Evolutionary conservation across 1,140 invertebrate genomes (phyloP).

Genomic region (Lepidurus packardi): DNA sequence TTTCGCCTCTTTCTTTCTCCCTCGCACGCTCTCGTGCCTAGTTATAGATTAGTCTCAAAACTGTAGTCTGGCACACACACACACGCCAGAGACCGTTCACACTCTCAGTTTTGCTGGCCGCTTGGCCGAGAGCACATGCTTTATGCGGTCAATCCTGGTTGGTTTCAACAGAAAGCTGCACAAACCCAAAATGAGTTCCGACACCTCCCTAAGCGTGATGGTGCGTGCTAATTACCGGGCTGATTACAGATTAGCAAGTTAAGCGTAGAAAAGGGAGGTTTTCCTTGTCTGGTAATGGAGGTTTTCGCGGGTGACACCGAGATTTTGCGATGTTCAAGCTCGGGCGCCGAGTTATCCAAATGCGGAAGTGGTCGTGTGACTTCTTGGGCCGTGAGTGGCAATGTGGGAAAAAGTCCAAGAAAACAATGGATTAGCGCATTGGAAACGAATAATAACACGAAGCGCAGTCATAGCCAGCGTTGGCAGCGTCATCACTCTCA

Average conservation of each 20-base stretch:
- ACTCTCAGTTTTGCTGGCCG: conserved; percentile 3
- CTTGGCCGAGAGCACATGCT: not conserved
- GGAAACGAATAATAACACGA: not conserved
- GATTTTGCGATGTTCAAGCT: not conserved
- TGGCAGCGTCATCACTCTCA: not conserved
- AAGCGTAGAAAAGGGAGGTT: not conserved
- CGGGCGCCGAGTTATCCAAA: not conserved
- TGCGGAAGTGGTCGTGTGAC: not conserved
- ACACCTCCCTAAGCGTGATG: not conserved
- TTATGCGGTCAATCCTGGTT: conserved; percentile 6
- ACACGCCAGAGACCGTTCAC: not conserved
- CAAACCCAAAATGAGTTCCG: not conserved
- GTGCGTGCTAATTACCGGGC: not conserved
- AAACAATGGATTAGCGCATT: not conserved
- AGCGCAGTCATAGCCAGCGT: not conserved
- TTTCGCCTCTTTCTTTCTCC: not conserved
- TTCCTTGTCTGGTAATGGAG: not conserved
- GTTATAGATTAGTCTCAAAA: conserved; percentile 7
- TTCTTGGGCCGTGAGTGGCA: not conserved
- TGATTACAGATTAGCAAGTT: not conserved
- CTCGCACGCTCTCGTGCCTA: not conserved
- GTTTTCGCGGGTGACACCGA: not conserved
- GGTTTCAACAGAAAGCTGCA: not conserved
- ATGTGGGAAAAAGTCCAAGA: conserved; percentile 1
- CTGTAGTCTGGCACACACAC: not conserved